Evolutionary conservation across 2,113 vertebrate species (phyloP).

Genomic region (Sturnira hondurensis): DNA sequence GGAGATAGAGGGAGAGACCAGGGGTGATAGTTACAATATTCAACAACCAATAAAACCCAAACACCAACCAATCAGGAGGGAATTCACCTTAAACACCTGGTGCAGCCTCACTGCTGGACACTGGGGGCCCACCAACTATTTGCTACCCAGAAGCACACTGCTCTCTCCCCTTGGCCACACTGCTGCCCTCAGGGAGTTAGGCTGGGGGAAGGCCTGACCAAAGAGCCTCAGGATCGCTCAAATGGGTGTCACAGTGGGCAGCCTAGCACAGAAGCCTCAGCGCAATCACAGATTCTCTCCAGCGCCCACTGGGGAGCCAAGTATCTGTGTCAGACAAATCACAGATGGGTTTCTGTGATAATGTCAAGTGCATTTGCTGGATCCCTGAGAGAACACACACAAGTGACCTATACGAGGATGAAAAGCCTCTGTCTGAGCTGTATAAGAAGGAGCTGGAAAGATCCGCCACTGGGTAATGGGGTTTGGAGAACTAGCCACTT

Average conservation of each 20-base stretch:
- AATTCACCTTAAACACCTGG: neutral
- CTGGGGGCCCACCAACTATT: neutral
- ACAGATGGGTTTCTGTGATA: neutral
- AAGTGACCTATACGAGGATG: no score
- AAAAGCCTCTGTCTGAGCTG: neutral
- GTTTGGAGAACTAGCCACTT: neutral
- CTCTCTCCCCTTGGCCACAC: neutral
- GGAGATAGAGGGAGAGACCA: neutral
- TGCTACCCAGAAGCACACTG: no score
- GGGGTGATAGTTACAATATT: neutral
- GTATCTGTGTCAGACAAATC: neutral
- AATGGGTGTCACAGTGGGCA: accelerated
- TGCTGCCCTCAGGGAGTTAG: neutral
- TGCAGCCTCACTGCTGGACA: neutral
- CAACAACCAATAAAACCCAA: neutral
- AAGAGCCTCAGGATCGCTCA: neutral
- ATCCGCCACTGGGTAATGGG: neutral
- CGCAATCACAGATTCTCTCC: neutral
- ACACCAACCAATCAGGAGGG: neutral
- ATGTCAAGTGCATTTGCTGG: neutral
- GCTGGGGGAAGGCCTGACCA: neutral
- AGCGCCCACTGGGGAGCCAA: neutral
- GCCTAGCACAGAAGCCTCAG: neutral
- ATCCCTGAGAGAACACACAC: neutral
- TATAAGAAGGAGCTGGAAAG: neutral